A percentile compares a stretch with the other conserved stretches of the same genome.
These are phyloP conservation scores for Pelobates cultripes DNA, from an alignment of 2,797 vertebrate genomes.

Conservation along the genomic window DNA sequence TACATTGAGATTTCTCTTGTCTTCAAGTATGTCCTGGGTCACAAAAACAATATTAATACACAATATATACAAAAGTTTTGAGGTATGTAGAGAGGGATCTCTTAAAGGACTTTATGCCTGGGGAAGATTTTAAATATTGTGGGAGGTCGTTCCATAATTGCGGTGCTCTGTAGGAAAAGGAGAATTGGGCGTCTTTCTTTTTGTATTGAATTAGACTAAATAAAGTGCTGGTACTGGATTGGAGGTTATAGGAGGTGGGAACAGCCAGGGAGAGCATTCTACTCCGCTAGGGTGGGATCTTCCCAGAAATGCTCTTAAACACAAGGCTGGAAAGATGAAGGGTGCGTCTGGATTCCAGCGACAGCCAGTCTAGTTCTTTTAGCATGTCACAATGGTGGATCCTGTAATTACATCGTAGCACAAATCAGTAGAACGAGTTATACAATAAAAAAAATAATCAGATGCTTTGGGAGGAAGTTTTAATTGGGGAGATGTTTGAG, in stretches of 20 bases:
- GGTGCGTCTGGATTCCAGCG: not conserved
- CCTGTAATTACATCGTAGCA: not conserved
- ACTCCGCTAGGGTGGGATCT: not conserved
- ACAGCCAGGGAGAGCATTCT: not conserved
- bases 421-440: not conserved
- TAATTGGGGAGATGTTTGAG: no score
- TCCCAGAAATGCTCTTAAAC: not conserved
- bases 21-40: not conserved
- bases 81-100: not conserved
- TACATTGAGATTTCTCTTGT: not conserved
- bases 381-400: not conserved
- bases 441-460: not conserved
- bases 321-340: not conserved
- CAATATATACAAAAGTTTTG: not conserved
- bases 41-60: not conserved
- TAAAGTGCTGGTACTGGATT: not conserved
- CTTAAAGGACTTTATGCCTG: not conserved
- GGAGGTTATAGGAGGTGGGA: not conserved
- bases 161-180: not conserved
- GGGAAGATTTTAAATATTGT: not conserved
- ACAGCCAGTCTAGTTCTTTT: not conserved
- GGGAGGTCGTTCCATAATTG: not conserved
- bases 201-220: not conserved
- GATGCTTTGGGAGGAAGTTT: no score
- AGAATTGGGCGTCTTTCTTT: not conserved